Base-by-base conservation (phyloP, 2,113 vertebrate genomes). In the Odocoileus virginianus region DNA sequence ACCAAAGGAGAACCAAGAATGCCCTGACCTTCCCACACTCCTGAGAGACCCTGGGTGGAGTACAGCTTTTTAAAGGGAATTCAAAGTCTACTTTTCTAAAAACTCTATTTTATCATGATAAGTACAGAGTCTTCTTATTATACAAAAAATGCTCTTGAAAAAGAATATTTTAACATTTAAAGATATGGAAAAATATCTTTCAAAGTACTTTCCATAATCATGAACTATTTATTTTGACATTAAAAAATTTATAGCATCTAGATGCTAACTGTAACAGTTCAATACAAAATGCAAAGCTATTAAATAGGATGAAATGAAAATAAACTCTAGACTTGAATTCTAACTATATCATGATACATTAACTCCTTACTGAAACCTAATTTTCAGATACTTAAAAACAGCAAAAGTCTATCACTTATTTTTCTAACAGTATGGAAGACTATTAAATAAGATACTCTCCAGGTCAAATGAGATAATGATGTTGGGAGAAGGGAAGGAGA, bases 101-200 rank as follows among this genome's bases (percentile, higher is more conserved):
- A 82, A 54, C 3, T 54, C 30, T 54, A 23, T 54, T 82, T 54
- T 82, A 54, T 54, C 52, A 82, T 7, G 50, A 54, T 82, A 11
- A 83, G 79, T 13, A 83, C 33, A 21, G 21, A 14, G 50, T 12
- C 50, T n/a, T 36, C 50, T 83, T 54, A 25, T 54, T 54, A 83
- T 54, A 54, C 12, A 54, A 83, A 54, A 54, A 54, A 54, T 54
- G 79, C 19, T 82, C 50, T 15, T 83, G 79, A 82, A 54, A 82
- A 82, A 54, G 50, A 54, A 36, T 94, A 96, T 91, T 92, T 97
- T 97, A 67, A 25, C 54, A 89, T 1, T 50, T 88, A 91, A 97
- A 74, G 52, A 82, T 91, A 85, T 10, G 87, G 36, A 83, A 90
- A 98, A 25, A 6, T 67, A 93, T 87, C 96, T 97, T 81, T 98